A percentile compares a stretch with the other conserved stretches of the same genome.
Evolutionary conservation across 2,797 vertebrate genomes (phyloP).

Genomic region (Sebastes kiyomatsui): DNA sequence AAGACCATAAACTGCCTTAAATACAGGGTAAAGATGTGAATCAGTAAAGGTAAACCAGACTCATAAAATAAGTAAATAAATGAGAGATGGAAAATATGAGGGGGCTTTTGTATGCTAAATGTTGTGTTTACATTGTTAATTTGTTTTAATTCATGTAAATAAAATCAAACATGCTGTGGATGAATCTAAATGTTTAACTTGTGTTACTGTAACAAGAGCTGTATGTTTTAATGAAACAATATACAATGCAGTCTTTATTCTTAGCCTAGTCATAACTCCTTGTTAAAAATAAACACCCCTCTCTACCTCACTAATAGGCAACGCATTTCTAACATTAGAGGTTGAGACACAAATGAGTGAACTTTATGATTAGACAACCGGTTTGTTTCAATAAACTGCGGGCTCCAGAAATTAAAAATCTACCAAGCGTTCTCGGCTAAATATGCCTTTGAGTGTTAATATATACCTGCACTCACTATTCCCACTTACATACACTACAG

Average conservation of each 20-base stretch:
- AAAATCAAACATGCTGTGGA: neutral
- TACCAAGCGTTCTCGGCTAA: neutral
- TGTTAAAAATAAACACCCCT: neutral
- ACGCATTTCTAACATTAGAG: neutral
- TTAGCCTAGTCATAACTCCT: neutral
- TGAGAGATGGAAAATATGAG: neutral
- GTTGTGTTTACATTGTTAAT: neutral
- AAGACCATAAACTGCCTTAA: neutral
- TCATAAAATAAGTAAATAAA: neutral
- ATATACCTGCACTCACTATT: slow-evolving; percentile 11
- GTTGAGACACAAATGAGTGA: neutral
- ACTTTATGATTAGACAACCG: neutral
- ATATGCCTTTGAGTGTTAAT: neutral
- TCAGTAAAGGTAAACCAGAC: neutral
- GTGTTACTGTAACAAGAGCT: neutral
- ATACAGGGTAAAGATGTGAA: neutral
- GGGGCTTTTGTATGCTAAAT: neutral
- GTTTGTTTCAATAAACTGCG: neutral
- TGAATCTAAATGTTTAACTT: neutral
- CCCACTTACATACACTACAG: neutral
- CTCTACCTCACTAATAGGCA: neutral
- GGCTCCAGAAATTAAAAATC: neutral
- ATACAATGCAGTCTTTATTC: neutral
- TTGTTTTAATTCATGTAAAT: neutral
- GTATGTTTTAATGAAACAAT: neutral